Evolutionary conservation across 2,888 invertebrate species (phyloP).

Genomic region (Eumacrocentrus americanus): DNA sequence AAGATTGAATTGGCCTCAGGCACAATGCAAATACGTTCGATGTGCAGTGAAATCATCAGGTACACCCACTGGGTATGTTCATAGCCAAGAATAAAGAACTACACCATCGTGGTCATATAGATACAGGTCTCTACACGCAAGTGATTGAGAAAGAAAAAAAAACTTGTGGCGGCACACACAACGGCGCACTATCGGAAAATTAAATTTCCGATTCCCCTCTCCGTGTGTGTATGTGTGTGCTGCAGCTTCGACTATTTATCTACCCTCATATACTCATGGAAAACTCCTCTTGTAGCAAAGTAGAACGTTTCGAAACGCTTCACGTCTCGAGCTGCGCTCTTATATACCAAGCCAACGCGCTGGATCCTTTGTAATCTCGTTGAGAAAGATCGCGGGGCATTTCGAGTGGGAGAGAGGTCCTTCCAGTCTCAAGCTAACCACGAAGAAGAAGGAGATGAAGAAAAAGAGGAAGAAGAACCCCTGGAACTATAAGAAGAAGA

Average conservation of each 20-base stretch:
- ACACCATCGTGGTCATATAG: not conserved
- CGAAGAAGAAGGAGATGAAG: not conserved
- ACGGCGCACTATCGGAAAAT: conserved; percentile 37
- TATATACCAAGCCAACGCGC: conserved; percentile 31
- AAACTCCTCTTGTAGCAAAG: conserved; percentile 29
- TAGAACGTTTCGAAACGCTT: conserved; percentile 49
- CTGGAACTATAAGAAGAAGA: not conserved
- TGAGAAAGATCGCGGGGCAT: conserved; percentile 51
- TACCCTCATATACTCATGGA: conserved; percentile 22
- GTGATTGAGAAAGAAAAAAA: conserved; percentile 4
- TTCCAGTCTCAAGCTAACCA: not conserved
- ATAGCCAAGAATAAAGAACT: not conserved
- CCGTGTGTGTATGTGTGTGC: not conserved
- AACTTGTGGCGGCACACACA: not conserved
- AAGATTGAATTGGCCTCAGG: too few relatives aligned
- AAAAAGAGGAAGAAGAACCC: not conserved
- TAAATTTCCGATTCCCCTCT: conserved; percentile 37
- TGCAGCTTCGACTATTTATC: conserved; percentile 31
- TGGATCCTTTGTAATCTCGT: conserved; percentile 59
- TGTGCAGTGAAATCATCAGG: not conserved
- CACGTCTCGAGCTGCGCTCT: conserved; percentile 41
- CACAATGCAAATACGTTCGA: too few relatives aligned
- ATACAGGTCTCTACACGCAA: too few relatives aligned
- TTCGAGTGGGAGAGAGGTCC: conserved; percentile 22
- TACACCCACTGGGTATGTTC: too few relatives aligned